Percentiles rank a stretch among this genome's conserved stretches.
phyloP scores from a whole-genome alignment of 2,888 invertebrate genomes.

The Scaptodrosophila latifasciaeformis region DNA sequence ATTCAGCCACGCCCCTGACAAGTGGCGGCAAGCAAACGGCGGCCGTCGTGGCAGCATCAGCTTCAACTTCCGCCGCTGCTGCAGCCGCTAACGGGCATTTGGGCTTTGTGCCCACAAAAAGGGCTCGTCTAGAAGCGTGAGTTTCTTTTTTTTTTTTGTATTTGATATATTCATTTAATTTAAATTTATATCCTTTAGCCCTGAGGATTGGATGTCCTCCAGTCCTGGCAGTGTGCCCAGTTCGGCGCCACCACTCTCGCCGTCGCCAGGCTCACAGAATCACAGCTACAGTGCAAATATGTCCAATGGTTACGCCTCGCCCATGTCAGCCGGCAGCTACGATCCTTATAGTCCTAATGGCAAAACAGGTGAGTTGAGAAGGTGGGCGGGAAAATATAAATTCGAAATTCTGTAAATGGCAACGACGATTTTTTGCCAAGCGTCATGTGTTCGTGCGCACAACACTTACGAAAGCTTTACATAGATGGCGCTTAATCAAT shows the following conservation, averaged over 20 bases:
- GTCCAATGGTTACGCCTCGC: constrained; percentile 87
- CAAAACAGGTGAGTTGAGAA: constrained; percentile 84
- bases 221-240: constrained; percentile 78
- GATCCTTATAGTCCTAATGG: constrained; percentile 93
- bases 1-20: constrained; percentile 33
- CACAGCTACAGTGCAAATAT: constrained; percentile 73
- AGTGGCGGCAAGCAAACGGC: neutral
- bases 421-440: too few relatives aligned
- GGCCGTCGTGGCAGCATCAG: constrained; percentile 14
- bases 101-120: constrained; percentile 75
- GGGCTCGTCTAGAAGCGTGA: constrained; percentile 76
- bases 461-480: too few relatives aligned
- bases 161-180: too few relatives aligned
- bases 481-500: too few relatives aligned
- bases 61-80: constrained; percentile 31
- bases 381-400: neutral
- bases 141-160: constrained; percentile 19
- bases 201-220: constrained; percentile 80
- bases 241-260: constrained; percentile 81
- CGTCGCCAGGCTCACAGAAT: constrained; percentile 79
- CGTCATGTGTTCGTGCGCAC: neutral
- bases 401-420: too few relatives aligned
- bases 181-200: too few relatives aligned
- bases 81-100: constrained; percentile 66
- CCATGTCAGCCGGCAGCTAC: constrained; percentile 91